Conservation (phyloP, 2,113 vertebrate genomes). For the Seriola quinqueradiata region DNA sequence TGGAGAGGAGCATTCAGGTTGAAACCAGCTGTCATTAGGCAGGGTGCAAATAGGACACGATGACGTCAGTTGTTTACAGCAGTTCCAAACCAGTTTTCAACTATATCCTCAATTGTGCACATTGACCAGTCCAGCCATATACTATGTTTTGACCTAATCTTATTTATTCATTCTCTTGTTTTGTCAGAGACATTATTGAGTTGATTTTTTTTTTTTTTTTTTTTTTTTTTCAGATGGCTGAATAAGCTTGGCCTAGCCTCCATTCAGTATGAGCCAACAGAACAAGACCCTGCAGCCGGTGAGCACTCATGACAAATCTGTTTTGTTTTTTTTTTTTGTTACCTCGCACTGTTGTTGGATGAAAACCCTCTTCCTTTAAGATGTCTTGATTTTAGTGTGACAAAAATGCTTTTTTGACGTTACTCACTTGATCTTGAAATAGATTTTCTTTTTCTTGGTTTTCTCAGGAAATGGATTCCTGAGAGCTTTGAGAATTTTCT, state of each 20-base stretch:
- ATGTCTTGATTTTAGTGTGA: neutral
- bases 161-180: neutral
- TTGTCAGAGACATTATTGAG: no score
- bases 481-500: neutral
- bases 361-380: neutral
- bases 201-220: neutral
- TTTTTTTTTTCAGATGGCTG: constrained; percentile 88
- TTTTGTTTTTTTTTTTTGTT: neutral
- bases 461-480: neutral
- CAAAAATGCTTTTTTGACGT: neutral
- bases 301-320: neutral
- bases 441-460: neutral
- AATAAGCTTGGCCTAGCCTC: constrained; percentile 94
- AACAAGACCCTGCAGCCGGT: constrained; percentile 70
- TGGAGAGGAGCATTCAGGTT: no score
- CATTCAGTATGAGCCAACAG: constrained; percentile 83
- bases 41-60: no score
- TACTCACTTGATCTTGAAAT: neutral
- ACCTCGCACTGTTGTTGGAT: neutral
- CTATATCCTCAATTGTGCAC: no score
- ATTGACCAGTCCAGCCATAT: no score
- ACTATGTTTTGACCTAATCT: no score
- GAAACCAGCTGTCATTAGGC: no score
- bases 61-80: no score
- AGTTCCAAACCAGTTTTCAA: no score